phyloP scores from a whole-genome alignment of 2,113 vertebrate species.

The Numida meleagris region DNA sequence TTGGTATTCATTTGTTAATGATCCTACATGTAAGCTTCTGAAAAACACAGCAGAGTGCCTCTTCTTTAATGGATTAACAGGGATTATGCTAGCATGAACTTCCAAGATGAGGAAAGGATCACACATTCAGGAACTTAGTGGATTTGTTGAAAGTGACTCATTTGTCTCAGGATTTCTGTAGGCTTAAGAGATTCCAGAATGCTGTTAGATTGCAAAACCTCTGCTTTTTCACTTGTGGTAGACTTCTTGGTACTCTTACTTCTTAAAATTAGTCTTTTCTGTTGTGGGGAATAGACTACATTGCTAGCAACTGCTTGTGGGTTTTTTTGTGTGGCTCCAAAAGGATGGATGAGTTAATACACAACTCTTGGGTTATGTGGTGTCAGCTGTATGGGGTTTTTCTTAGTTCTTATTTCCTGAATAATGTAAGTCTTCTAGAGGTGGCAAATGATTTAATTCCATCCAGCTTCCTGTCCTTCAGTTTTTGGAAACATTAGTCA shows the following conservation, averaged over 20 bases:
- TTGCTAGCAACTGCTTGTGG: background rate
- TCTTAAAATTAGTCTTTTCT: background rate
- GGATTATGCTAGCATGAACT: background rate
- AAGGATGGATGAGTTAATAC: background rate
- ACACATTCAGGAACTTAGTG: background rate
- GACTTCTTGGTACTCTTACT: background rate
- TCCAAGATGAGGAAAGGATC: background rate
- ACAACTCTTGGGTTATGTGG: background rate
- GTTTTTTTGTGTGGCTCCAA: background rate
- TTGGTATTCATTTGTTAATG: background rate
- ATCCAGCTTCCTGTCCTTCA: background rate
- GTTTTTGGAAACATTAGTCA: background rate
- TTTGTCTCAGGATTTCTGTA: slow-evolving; percentile 1
- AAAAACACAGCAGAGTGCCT: background rate
- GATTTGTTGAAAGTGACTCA: background rate
- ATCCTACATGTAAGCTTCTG: background rate
- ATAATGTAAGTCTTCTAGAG: background rate
- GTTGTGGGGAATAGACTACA: background rate
- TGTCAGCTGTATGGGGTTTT: background rate
- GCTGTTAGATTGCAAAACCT: background rate
- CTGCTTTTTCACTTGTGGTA: background rate
- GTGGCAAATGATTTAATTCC: background rate
- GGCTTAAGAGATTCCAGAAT: background rate
- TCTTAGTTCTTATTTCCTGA: background rate
- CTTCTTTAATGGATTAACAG: background rate